Conservation (phyloP, 2,113 vertebrate genomes). For the Oriolus oriolus region DNA sequence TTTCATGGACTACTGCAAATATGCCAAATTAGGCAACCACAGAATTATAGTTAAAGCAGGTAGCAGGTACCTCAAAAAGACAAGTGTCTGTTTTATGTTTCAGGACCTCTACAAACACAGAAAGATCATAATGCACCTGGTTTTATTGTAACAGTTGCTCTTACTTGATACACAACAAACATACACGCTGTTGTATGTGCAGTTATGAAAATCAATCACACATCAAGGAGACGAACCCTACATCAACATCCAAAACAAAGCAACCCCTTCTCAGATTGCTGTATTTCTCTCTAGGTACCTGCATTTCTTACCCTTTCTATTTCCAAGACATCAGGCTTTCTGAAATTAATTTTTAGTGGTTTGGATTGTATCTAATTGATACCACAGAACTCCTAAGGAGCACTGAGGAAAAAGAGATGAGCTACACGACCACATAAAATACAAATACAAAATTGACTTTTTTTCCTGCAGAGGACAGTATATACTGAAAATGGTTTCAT, state of each 20-base stretch:
- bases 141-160: background rate
- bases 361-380: background rate
- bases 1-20: background rate
- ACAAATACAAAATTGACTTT: background rate
- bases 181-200: background rate
- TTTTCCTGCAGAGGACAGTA: background rate
- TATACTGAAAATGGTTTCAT: background rate
- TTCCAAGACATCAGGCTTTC: background rate
- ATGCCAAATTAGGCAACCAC: background rate
- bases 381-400: background rate
- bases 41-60: background rate
- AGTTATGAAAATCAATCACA: background rate
- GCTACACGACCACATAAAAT: background rate
- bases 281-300: background rate
- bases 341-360: background rate
- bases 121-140: background rate
- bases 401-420: background rate
- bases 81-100: background rate
- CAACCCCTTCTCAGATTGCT: background rate
- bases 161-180: background rate
- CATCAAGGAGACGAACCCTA: background rate
- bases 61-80: background rate
- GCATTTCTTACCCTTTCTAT: background rate
- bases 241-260: background rate
- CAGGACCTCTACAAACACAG: background rate